Percentiles rank a stretch among this genome's conserved stretches.
These are phyloP conservation scores for Drosophila takahashii DNA, from an alignment of 1,140 invertebrate genomes.

Conservation along the genomic window DNA sequence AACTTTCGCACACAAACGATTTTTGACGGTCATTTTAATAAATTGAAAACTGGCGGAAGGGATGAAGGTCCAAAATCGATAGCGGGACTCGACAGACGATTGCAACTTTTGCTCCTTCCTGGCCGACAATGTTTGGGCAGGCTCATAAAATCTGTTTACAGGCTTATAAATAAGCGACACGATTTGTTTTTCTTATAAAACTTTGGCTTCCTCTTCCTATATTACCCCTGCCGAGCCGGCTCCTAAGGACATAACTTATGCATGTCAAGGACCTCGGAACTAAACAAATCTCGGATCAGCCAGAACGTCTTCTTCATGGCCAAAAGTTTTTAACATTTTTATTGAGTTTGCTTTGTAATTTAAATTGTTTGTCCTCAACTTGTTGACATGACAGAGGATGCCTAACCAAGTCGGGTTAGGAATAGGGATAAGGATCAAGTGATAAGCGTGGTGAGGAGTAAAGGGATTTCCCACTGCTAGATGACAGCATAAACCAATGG, in stretches of 20 bases:
- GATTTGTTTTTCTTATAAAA: constrained; percentile 79
- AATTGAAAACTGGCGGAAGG: constrained; percentile 74
- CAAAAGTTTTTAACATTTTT: constrained; percentile 75
- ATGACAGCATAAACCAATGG: constrained; percentile 66
- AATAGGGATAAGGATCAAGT: too few relatives aligned
- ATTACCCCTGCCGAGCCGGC: constrained; percentile 18
- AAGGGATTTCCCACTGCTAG: constrained; percentile 23
- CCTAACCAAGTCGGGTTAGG: constrained; percentile 9
- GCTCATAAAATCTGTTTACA: constrained; percentile 81
- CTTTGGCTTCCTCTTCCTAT: constrained; percentile 50
- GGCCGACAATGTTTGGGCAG: constrained; percentile 50
- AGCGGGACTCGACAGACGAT: constrained; percentile 27
- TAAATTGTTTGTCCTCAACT: constrained; percentile 76
- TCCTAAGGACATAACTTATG: constrained; percentile 67
- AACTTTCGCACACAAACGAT: constrained; percentile 69
- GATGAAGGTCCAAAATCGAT: constrained; percentile 56
- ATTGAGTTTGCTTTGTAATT: constrained; percentile 82
- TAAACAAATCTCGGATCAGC: constrained; percentile 63
- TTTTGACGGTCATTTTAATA: constrained; percentile 82
- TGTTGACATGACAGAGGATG: constrained; percentile 58
- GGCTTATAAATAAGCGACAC: constrained; percentile 74
- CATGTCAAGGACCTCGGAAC: constrained; percentile 68
- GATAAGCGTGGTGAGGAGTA: constrained; percentile 6
- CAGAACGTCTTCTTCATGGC: constrained; percentile 42
- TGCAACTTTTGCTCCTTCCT: constrained; percentile 31